phyloP scores from a whole-genome alignment of 2,113 vertebrate genomes.

The Charadrius vociferus region DNA sequence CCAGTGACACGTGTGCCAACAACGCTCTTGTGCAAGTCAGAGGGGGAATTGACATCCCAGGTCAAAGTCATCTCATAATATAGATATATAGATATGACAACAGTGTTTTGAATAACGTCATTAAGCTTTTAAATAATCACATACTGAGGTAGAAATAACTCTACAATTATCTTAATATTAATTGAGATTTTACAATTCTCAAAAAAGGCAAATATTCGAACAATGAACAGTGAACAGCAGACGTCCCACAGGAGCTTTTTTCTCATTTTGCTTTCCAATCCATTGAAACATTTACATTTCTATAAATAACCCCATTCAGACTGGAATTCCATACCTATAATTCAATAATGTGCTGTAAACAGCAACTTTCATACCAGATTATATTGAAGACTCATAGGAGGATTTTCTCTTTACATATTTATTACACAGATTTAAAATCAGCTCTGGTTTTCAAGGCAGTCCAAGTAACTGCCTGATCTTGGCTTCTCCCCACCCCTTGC shows the following conservation, averaged over 20 bases:
- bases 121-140: not conserved
- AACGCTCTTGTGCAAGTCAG: not conserved
- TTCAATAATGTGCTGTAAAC: conserved; percentile 14
- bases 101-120: not conserved
- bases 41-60: not conserved
- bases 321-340: not conserved
- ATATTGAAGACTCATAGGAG: not conserved
- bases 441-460: not conserved
- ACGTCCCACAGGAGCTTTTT: not conserved
- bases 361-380: not conserved
- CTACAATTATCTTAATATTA: not conserved
- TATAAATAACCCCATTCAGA: not conserved
- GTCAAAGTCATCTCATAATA: not conserved
- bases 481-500: not conserved
- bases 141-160: not conserved
- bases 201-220: not conserved
- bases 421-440: not conserved
- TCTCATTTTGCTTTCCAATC: not conserved
- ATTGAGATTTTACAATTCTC: not conserved
- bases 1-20: not conserved
- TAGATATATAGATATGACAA: not conserved
- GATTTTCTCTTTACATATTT: not conserved
- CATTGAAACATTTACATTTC: not conserved
- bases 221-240: not conserved
- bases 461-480: not conserved